Evolutionary conservation across 2,888 invertebrate genomes (phyloP).

Genomic region (Spisula subtruncata): DNA sequence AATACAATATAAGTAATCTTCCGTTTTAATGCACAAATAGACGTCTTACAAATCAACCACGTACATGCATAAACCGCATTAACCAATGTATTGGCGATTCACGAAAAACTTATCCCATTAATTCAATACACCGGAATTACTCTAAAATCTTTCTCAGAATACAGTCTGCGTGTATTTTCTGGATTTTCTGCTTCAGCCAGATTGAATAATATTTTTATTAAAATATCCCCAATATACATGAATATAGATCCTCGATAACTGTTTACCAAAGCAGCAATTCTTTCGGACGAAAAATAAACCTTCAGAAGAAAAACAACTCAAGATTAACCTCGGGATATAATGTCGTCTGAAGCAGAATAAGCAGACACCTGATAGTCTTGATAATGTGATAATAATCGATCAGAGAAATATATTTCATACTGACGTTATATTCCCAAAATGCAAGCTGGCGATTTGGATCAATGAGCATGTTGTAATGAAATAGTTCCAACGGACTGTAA

Average conservation of each 20-base stretch:
- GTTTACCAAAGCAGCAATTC: background rate
- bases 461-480: background rate
- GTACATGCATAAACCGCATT: background rate
- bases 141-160: background rate
- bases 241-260: too few relatives aligned
- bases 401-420: background rate
- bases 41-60: too few relatives aligned
- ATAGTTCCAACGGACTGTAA: background rate
- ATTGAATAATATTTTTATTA: slow-evolving; percentile 26
- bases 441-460: slow-evolving; percentile 8
- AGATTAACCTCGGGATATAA: too few relatives aligned
- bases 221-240: background rate
- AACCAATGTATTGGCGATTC: background rate
- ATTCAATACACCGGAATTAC: background rate
- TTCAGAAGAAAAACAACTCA: background rate
- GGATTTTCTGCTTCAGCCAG: background rate
- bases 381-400: slow-evolving; percentile 8
- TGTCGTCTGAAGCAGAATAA: background rate
- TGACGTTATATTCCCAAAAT: background rate
- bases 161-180: background rate
- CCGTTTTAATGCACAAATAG: background rate
- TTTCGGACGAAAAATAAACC: background rate
- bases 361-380: slow-evolving; percentile 9
- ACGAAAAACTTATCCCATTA: background rate
- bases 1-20: background rate